Evolutionary conservation across 2,888 invertebrate genomes (phyloP), one percentile per base, ranked within the genome.

Genomic region (Zaprionus lineosus): DNA sequence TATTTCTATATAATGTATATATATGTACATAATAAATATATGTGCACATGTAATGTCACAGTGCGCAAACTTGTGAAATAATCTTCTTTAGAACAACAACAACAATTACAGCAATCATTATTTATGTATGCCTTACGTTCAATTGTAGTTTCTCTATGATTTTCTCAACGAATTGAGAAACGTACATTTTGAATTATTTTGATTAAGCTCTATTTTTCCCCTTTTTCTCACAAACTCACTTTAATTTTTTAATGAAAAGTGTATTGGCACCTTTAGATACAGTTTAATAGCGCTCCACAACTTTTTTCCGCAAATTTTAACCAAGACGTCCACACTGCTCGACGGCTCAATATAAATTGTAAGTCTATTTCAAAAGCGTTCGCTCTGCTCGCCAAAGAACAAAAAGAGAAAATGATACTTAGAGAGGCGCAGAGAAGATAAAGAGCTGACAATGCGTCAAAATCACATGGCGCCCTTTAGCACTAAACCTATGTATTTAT

Each of bases 21-120:
- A 31, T 34, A 5, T 33, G 19, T 7, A 9, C n/a, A 64, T 51
- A 59, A 2, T 24, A n/a, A n/a, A 58, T 58, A 21, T 44, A 21
- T 19, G 12, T 33, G n/a, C n/a, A n/a, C n/a, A 34, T 26, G 50
- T 40, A 14, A 47, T 60, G n/a, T n/a, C n/a, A 48, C 19, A 44
- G 83, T 37, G 57, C 62, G 41, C 57, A 70, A 78, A 77, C 39
- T 78, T 62, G 77, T 85, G 77, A 78, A 78, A 85, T 78, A 64
- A 79, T 71, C 73, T 52, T 58, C 48, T 37, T 62, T 40, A 57
- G 24, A 51, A 43, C 31, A 58, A 52, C 33, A 64, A 74, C 34
- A 71, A 16, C 39, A 28, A n/a, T n/a, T n/a, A 40, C 26, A 55
- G 43, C 31, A 53, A 48, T 28, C 24, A 62, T 41, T 53, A 33